Evolutionary conservation across 2,797 vertebrate species (phyloP), one percentile per base, ranked within the genome.

Genomic region (Craterocephalus amniculus): DNA sequence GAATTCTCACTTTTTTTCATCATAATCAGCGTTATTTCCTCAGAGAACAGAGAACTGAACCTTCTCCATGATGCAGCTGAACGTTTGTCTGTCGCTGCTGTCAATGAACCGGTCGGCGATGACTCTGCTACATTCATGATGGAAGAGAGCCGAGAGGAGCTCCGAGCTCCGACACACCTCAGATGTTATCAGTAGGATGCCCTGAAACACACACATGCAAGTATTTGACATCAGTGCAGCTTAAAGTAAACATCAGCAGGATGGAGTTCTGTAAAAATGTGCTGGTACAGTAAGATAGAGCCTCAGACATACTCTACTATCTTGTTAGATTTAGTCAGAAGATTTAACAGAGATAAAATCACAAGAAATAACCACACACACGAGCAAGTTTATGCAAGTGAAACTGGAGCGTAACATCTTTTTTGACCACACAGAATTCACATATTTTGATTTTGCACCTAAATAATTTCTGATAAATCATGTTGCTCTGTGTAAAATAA

Each of bases 41-140:
- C 3, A 32, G 40, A 59, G 51, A 13, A 27, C 20, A 67, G 67
- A 31, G 14, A n/a, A n/a, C n/a, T n/a, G n/a, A n/a, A 96, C 95
- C 93, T 90, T 91, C 70, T 88, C 87, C 80, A 95, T 76, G 38
- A 61, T 93, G 52, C 56, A 51, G 70, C 87, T 79, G 85, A 96
- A 96, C 61, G 88, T 93, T 36, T 89, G 89, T 70, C 83, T 92
- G 89, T 96, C 95, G n/a, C 81, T 88, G 78, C 88, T 63, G 78
- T 89, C 92, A 40, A 90, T 77, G 89, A 96, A 96, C 16, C 95
- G 93, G 59, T 96, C 95, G 5, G 95, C 92, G 60, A 96, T 95
- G 76, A 95, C 95, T 70, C 95, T 83, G 54, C 88, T 87, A 59
- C 95, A 96, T 74, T 96, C 95, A 6, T 96, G 94, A 14, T 93